Base-by-base conservation (phyloP, 2,113 vertebrate species). In the Rallus limicola region DNA sequence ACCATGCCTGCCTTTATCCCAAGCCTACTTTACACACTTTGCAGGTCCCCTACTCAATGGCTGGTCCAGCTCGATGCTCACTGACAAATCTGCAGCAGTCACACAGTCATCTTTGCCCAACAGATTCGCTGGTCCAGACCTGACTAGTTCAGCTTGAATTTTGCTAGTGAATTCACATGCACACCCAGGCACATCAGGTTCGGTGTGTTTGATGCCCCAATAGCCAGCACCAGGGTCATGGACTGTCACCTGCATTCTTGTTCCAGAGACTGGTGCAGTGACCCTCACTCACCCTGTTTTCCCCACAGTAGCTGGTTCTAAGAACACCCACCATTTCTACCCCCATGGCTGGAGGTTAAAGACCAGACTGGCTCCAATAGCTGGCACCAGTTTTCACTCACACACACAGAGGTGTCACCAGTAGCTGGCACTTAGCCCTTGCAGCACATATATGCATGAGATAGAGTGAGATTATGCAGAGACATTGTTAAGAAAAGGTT, bases 231-330 rank as follows among this genome's bases (percentile, higher is more conserved):
- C 24, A 40, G 40, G 12, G 29, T 40, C 29, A 12, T 4, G 2
- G 34, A 4, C 28, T 70, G n/a, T 71, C 24, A 64, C 48, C 36
- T 0, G 1, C 2, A 0, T 9, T 46, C 40, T 24, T 13, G 24
- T 40, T 40, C 29, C 29, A 34, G 19, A 6, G 2, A 0, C 40
- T 4, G 6, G 20, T 5, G 1, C 34, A 38, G 18, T 48, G n/a
- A 5, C 16, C 8, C 24, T 64, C 42, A 12, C 23, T 64, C 11
- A 0, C 10, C 12, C 16, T 17, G 9, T 13, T n/a, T 48, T 21
- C 4, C 3, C 6, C 19, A 12, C 52, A 58, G n/a, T 16, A 52
- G 5, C 26, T 78, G 44, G 10, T 64, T 63, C 48, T 48, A 50
- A 15, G 16, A 58, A 25, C 50, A 72, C 10, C 31, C 5, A 56